Evolutionary conservation across 1,140 invertebrate genomes (phyloP), one percentile per base, ranked within the genome.

Genomic region (Drosophila orosa): DNA sequence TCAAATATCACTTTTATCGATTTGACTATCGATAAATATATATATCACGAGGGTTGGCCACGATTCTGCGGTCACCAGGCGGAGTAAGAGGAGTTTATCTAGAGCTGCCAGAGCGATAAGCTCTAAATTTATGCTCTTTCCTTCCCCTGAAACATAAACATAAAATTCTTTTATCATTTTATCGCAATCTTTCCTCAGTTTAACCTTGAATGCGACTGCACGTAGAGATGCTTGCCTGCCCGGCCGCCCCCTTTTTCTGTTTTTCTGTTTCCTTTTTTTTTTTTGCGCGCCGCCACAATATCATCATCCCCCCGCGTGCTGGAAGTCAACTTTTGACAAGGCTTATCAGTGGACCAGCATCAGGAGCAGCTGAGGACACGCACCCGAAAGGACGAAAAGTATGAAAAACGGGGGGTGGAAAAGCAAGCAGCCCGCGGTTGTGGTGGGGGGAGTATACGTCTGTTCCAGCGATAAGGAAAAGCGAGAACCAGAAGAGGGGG

Each of bases 161-260:
- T 75, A 61, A 77, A 57, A 58, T 61, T 73, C 55, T 76, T 45
- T 67, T 75, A 76, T 76, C 73, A 27, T 42, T 35, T 56, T 52
- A 76, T 76, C 85, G 44, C 52, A 57, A 67, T 76, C 81, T 78
- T 76, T 69, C 54, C 79, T 71, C 78, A 79, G 83, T 87, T 86
- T 83, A 86, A 83, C 83, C 83, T 87, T 86, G 83, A 87, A 82
- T 86, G 83, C 83, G 78, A 67, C 39, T 82, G 83, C 83, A 86
- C 78, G 83, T 76, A 54, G 50, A 35, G 50, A 54, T 35, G 61
- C 42, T 37, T 24, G 37, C 37, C 35, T 31, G 48, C 17, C 29
- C 19, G 29, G 13, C 31, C 50, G 19, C 60, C 37, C 58, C 44
- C 45, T 60, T 35, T 59, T 27, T 5, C 12, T 27, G 9, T 22